Percentiles rank a stretch among this genome's conserved stretches.
Evolutionary conservation across 2,888 invertebrate species (phyloP).

Genomic region (Cantharis flavilabris): DNA sequence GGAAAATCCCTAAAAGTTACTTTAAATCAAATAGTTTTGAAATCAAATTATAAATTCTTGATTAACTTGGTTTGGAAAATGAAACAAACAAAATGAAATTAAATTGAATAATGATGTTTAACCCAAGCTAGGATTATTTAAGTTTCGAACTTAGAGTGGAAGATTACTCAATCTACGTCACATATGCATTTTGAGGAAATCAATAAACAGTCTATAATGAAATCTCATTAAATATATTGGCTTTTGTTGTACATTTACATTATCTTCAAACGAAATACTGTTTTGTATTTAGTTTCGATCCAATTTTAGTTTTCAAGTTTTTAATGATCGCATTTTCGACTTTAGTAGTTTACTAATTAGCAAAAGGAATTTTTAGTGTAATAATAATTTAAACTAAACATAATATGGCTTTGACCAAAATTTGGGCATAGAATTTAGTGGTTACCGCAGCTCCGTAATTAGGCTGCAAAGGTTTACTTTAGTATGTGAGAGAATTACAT

Average conservation of each 20-base stretch:
- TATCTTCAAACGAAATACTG: background rate
- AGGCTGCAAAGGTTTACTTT: background rate
- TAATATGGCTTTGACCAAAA: background rate
- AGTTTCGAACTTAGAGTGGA: background rate
- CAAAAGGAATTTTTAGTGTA: background rate
- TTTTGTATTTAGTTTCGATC: background rate
- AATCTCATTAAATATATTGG: background rate
- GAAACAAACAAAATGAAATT: background rate
- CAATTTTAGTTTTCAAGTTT: background rate
- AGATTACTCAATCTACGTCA: background rate
- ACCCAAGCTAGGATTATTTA: background rate
- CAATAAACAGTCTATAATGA: background rate
- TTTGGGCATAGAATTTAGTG: background rate
- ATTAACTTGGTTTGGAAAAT: background rate
- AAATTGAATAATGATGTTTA: background rate
- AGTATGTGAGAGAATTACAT: background rate
- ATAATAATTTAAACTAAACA: background rate
- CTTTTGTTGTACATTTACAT: background rate
- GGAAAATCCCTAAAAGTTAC: background rate
- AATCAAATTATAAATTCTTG: background rate
- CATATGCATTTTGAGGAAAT: background rate
- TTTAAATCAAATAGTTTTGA: background rate
- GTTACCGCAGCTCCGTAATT: background rate
- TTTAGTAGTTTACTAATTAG: background rate
- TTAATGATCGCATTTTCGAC: background rate